Evolutionary conservation across 2,113 vertebrate species (phyloP).

Genomic region (Coptodon rendalli): DNA sequence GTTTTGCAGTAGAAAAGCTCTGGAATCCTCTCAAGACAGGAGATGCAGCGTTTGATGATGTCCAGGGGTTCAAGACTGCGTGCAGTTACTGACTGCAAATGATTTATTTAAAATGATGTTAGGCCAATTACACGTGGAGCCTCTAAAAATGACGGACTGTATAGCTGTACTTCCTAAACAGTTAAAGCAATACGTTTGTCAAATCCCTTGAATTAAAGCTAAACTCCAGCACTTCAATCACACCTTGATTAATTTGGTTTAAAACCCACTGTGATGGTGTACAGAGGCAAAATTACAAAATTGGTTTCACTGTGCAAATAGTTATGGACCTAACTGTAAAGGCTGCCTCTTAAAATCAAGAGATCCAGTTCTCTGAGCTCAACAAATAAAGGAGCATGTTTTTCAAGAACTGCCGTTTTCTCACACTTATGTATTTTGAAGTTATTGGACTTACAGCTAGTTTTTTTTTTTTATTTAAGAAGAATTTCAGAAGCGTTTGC

Average conservation of each 20-base stretch:
- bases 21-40: neutral
- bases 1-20: neutral
- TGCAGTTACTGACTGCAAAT: neutral
- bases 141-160: neutral
- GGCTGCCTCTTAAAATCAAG: slow-evolving; percentile 36
- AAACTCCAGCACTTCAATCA: neutral
- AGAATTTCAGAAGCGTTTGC: neutral
- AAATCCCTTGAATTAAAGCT: neutral
- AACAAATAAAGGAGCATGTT: slow-evolving; percentile 10
- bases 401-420: slow-evolving; percentile 22
- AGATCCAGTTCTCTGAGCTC: slow-evolving; percentile 39
- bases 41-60: neutral
- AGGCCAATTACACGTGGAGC: neutral
- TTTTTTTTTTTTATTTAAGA: slow-evolving; percentile 6
- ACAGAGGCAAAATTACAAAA: neutral
- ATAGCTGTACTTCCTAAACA: neutral
- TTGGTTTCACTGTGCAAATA: neutral
- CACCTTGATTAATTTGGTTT: neutral
- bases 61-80: neutral
- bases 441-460: slow-evolving; percentile 28
- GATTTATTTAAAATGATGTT: neutral
- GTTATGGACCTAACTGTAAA: neutral
- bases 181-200: neutral
- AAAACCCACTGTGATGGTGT: neutral
- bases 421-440: slow-evolving; percentile 39